phyloP scores from a whole-genome alignment of 2,888 invertebrate species.

The Sinotaia quadrata region DNA sequence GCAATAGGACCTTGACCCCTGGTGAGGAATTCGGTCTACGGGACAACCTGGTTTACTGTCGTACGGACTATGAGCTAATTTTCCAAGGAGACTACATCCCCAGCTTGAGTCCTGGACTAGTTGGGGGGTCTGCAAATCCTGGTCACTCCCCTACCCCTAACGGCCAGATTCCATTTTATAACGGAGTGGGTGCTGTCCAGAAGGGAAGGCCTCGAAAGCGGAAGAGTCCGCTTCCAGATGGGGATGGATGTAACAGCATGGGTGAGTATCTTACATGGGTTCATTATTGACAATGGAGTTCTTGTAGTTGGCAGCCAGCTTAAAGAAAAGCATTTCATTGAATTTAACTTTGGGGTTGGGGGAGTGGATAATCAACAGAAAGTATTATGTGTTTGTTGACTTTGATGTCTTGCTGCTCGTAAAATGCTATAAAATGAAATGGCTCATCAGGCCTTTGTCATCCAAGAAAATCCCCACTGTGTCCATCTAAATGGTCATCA shows the following conservation, averaged over 20 bases:
- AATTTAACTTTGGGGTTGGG: background rate
- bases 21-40: conserved; percentile 94
- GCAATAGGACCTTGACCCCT: conserved; percentile 85
- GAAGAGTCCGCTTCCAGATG: conserved; percentile 74
- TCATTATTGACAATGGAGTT: no score
- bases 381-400: background rate
- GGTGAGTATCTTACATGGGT: conserved; percentile 48
- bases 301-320: no score
- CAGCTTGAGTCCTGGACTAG: conserved; percentile 45
- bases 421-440: no score
- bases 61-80: conserved; percentile 82
- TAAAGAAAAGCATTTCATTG: background rate
- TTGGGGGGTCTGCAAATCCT: conserved; percentile 34
- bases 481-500: no score
- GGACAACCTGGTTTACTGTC: conserved; percentile 87
- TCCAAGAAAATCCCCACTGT: no score
- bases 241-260: conserved; percentile 53
- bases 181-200: conserved; percentile 81
- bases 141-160: conserved; percentile 22
- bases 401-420: no score
- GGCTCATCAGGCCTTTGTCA: no score
- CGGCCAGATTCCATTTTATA: conserved; percentile 75
- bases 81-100: conserved; percentile 57
- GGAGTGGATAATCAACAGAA: no score
- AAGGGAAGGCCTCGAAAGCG: conserved; percentile 88